Base-by-base conservation (phyloP, 2,113 vertebrate genomes). In the Bujurquina vittata region DNA sequence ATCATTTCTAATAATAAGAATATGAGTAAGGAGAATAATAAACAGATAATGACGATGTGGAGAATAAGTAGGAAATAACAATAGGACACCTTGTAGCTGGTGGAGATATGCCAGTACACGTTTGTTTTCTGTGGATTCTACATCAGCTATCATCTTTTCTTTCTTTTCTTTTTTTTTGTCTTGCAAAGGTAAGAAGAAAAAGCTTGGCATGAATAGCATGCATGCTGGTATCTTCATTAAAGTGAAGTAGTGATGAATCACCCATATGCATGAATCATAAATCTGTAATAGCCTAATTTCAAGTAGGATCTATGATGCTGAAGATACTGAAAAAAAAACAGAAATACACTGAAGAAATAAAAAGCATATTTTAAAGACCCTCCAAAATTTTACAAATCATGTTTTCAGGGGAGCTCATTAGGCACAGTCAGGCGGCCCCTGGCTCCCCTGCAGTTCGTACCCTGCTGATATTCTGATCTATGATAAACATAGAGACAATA, bases 261-360 rank as follows among this genome's bases (percentile, higher is more conserved):
- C 6, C 67, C 26, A 52, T 52, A 52, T 54, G 4, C 18, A 54
- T 72, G 67, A 72, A 72, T 31, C 67, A 72, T 72, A 72, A 72
- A 72, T 72, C 67, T 72, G 67, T 72, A 54, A 72, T 54, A 54
- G 67, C 67, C 67, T 72, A 54, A 72, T 72, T 72, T 72, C 46
- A 72, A 72, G 46, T 31, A 72, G 67, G 67, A 72, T 72, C 26
- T 72, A 72, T 54, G 67, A 72, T 72, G 67, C 46, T 54, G 52
- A 72, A 72, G 43, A 72, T 54, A 72, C 0, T 4, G 6, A 55
- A 46, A 62, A 29, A 72, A 52, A 69, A n/a, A n/a, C 29, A 31
- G 15, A 72, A 72, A 72, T 54, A 17, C 65, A 52, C 29, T 52
- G 26, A 18, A 22, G 23, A 22, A 26, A 46, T 26, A 43, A 49